Base-by-base conservation (phyloP, 2,888 invertebrate genomes). In the Cosmorhoe ocellata region DNA sequence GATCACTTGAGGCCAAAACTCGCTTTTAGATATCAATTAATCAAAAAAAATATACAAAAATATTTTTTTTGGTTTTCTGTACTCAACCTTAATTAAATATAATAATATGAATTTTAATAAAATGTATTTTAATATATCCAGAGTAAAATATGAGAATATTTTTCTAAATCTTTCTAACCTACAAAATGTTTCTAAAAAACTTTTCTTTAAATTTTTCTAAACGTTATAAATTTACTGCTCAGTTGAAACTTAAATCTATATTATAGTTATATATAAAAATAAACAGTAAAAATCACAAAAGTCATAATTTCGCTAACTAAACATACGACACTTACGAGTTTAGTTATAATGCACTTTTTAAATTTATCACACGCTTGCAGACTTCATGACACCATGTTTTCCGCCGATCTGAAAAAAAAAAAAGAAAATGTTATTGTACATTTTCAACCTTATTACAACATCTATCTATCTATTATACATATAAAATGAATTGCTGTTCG, bases 291-390 rank as follows among this genome's bases (percentile, higher is more conserved):
- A 83, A 88, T 88, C 87, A 88, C 87, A 87, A 74, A 81, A 54
- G 61, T 56, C 59, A 75, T 81, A 81, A 83, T 82, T 89, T 86
- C 73, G 77, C 87, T 89, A 89, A 74, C 83, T 88, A 85, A 71
- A 69, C 79, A 74, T 69, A 63, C 37, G 37, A 38, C 51, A 45
- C 47, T n/a, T 30, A 38, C 36, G 64, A 61, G 66, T 67, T 72
- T 69, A 71, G 69, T 76, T 80, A n/a, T n/a, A 81, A 80, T 84
- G 76, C 80, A 81, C 81, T 69, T 71, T 69, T 31, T 44, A 34
- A 11, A 41, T 40, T 57, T 82, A 84, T 86, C 85, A 87, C 85
- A 80, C 83, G 71, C 68, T 65, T 61, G 48, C 63, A 56, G 61
- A 62, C 64, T 69, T 63, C 71, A 24, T 58, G 53, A 53, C 62